phyloP scores from a whole-genome alignment of 35 echinoderm and acorn worm species.

The Nesometra sesokonis region DNA sequence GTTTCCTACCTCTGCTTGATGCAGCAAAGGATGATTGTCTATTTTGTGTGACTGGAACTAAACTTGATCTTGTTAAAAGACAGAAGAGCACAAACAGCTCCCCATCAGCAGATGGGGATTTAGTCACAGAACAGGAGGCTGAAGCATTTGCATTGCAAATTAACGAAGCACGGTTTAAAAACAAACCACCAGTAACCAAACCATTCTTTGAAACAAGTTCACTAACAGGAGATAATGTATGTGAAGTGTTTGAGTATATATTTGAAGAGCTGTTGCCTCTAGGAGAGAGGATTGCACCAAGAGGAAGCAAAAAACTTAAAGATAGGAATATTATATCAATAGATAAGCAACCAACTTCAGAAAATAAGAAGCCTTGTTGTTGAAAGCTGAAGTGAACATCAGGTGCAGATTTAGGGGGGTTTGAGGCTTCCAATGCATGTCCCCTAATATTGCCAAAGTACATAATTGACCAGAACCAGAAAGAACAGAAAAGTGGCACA shows the following conservation, averaged over 20 bases:
- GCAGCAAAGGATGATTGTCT: constrained; percentile 86
- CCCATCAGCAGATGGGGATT: neutral
- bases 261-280: constrained; percentile 50
- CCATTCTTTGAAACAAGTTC: constrained; percentile 96
- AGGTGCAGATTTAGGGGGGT: too few relatives aligned
- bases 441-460: too few relatives aligned
- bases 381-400: too few relatives aligned
- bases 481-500: too few relatives aligned
- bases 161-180: constrained; percentile 45
- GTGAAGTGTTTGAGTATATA: constrained; percentile 89
- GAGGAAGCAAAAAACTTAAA: neutral
- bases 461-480: too few relatives aligned
- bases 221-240: constrained; percentile 61
- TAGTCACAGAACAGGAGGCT: constrained; percentile 39
- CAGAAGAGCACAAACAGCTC: neutral
- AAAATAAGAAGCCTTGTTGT: neutral
- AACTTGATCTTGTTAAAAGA: constrained; percentile 45
- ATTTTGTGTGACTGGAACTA: constrained; percentile 60
- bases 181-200: neutral
- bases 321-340: neutral
- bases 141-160: constrained; percentile 52
- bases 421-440: too few relatives aligned
- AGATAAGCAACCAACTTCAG: neutral
- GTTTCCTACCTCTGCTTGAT: constrained; percentile 73
- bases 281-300: neutral